Conservation (phyloP, 2,888 invertebrate species). For the Drosophila antonietae region DNA sequence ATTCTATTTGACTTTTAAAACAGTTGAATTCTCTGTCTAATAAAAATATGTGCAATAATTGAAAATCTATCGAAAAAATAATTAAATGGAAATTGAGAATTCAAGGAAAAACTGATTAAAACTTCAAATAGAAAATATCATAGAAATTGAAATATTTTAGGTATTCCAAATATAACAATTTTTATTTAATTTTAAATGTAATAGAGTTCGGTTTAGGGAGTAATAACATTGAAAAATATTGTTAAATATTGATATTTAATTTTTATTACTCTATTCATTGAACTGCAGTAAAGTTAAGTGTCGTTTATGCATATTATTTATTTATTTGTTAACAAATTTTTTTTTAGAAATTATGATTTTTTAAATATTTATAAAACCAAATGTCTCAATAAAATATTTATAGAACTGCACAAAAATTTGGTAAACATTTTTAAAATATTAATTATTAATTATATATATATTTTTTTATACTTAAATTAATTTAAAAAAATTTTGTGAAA, state of each 20-base stretch:
- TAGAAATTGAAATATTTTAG: neutral
- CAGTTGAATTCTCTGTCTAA: neutral
- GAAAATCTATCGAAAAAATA: neutral
- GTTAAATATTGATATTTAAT: neutral
- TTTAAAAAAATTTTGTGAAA: too few species aligned
- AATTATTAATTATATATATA: too few species aligned
- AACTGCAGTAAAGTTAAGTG: neutral
- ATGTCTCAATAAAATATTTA: too few species aligned
- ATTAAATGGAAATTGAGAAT: neutral
- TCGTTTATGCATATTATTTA: too few species aligned
- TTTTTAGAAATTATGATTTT: too few species aligned
- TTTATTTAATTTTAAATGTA: neutral
- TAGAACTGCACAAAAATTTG: too few species aligned
- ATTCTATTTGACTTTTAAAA: conserved; percentile 8
- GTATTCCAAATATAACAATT: neutral
- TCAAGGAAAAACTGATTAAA: neutral
- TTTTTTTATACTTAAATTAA: too few species aligned
- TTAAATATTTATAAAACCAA: too few species aligned
- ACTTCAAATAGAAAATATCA: neutral
- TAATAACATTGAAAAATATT: too few species aligned
- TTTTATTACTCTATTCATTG: neutral
- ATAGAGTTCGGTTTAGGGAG: neutral
- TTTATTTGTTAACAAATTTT: too few species aligned
- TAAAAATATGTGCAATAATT: conserved; percentile 4
- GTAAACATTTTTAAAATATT: too few species aligned